Evolutionary conservation across 2,888 invertebrate genomes (phyloP).

Genomic region (Galerucella nymphaeae): DNA sequence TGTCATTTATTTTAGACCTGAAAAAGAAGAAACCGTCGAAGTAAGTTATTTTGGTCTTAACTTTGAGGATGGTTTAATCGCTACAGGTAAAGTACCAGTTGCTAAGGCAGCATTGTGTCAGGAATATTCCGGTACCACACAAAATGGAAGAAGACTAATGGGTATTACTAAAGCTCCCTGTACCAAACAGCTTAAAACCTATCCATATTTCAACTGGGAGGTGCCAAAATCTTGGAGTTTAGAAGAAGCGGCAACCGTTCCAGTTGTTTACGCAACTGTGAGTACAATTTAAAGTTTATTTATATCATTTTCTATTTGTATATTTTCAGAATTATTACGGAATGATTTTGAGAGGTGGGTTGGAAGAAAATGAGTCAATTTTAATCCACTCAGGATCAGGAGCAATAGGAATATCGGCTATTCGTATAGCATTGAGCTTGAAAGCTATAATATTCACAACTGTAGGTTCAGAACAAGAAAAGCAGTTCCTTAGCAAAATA

Average conservation of each 20-base stretch:
- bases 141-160: slow-evolving; percentile 30
- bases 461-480: slow-evolving; percentile 85
- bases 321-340: slow-evolving; percentile 50
- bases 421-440: slow-evolving; percentile 85
- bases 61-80: slow-evolving; percentile 96
- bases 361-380: slow-evolving; percentile 48
- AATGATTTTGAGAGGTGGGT: slow-evolving; percentile 43
- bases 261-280: slow-evolving; percentile 71
- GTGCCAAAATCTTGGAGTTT: slow-evolving; percentile 70
- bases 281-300: slow-evolving; percentile 38
- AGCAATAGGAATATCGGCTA: slow-evolving; percentile 95
- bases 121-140: slow-evolving; percentile 21
- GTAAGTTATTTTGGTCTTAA: slow-evolving; percentile 91
- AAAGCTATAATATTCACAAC: slow-evolving; percentile 90
- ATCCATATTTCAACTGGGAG: slow-evolving; percentile 64
- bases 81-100: slow-evolving; percentile 84
- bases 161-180: neutral
- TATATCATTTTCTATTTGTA: neutral
- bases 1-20: slow-evolving; percentile 28
- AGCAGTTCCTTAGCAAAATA: slow-evolving; percentile 81
- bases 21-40: slow-evolving; percentile 32
- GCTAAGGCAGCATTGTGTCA: neutral
- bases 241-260: slow-evolving; percentile 74
- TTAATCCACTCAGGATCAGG: slow-evolving; percentile 68
- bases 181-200: slow-evolving; percentile 62